phyloP scores from a whole-genome alignment of 2,113 vertebrate genomes.

The Cranoglanis bouderius region DNA sequence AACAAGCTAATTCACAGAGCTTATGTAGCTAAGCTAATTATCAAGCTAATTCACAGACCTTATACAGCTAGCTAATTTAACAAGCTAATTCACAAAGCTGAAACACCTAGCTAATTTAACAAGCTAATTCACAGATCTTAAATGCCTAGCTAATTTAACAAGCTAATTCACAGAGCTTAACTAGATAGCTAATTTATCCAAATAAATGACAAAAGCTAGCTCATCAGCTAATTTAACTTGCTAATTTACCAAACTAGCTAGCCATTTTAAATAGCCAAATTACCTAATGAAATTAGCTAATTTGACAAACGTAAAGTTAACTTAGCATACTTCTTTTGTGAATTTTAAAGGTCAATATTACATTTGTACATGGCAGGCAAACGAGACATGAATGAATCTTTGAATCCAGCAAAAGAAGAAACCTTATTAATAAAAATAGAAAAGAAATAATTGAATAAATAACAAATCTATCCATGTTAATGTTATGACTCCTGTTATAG shows the following conservation, averaged over 20 bases:
- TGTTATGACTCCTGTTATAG: not conserved
- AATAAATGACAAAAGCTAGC: no score
- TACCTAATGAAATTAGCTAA: no score
- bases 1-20: not conserved
- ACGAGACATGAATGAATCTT: not conserved
- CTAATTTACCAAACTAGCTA: not conserved
- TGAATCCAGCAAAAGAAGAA: not conserved
- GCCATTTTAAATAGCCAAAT: not conserved
- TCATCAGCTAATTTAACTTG: not conserved
- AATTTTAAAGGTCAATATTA: no score
- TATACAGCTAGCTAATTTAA: not conserved
- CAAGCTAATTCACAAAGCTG: not conserved
- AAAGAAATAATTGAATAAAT: no score
- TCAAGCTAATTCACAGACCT: not conserved
- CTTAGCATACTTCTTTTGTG: no score
- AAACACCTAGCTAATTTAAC: not conserved
- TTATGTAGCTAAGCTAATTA: not conserved
- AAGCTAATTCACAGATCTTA: not conserved
- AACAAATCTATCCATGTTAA: no score
- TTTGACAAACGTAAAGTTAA: no score
- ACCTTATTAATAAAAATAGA: no score
- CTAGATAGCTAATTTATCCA: not conserved
- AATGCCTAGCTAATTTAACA: not conserved
- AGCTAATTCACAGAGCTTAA: not conserved
- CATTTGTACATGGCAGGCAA: no score